A percentile compares a stretch with the other conserved stretches of the same genome.
phyloP scores from a whole-genome alignment of 1,140 invertebrate genomes.

The Drosophila lowei region DNA sequence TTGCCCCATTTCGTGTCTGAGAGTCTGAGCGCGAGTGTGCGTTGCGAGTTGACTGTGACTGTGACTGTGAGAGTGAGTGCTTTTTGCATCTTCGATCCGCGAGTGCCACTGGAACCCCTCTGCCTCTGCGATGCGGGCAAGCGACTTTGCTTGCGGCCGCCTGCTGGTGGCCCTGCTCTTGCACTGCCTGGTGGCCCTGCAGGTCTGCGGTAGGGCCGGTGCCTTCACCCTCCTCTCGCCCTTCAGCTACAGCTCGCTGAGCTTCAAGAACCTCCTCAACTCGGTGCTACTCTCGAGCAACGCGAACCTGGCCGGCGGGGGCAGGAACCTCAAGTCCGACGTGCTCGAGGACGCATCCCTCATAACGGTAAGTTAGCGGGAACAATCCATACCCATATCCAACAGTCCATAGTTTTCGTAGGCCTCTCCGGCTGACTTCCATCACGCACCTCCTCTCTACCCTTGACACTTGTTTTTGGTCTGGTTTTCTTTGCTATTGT shows the following conservation, averaged over 20 bases:
- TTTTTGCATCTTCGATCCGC: conserved; percentile 10
- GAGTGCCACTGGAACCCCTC: conserved; percentile 7
- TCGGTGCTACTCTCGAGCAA: conserved; percentile 78
- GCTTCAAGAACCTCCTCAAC: conserved; percentile 80
- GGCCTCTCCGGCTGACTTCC: conserved; percentile 11
- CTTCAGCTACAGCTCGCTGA: conserved; percentile 77
- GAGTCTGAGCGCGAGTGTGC: conserved; percentile 22
- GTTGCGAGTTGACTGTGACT: background rate
- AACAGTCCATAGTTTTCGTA: conserved; percentile 1
- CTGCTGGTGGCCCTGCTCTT: conserved; percentile 57
- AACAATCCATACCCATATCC: too few relatives aligned
- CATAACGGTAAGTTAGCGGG: conserved; percentile 72
- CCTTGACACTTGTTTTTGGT: conserved; percentile 56
- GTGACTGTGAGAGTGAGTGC: conserved; percentile 2
- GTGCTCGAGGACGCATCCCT: conserved; percentile 81
- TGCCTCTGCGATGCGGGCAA: conserved; percentile 32
- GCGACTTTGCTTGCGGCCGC: conserved; percentile 45
- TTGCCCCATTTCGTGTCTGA: conserved; percentile 34
- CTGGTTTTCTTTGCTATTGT: conserved; percentile 20
- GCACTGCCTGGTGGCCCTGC: conserved; percentile 61
- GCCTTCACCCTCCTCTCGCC: conserved; percentile 80
- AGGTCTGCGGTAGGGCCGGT: conserved; percentile 60
- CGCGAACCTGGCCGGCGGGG: conserved; percentile 73
- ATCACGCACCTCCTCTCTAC: background rate
- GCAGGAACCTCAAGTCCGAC: conserved; percentile 78